Percentiles rank a stretch among this genome's conserved stretches.
These are phyloP conservation scores for Phaethornis superciliosus DNA, from an alignment of 2,113 vertebrate species.

Conservation along the genomic window DNA sequence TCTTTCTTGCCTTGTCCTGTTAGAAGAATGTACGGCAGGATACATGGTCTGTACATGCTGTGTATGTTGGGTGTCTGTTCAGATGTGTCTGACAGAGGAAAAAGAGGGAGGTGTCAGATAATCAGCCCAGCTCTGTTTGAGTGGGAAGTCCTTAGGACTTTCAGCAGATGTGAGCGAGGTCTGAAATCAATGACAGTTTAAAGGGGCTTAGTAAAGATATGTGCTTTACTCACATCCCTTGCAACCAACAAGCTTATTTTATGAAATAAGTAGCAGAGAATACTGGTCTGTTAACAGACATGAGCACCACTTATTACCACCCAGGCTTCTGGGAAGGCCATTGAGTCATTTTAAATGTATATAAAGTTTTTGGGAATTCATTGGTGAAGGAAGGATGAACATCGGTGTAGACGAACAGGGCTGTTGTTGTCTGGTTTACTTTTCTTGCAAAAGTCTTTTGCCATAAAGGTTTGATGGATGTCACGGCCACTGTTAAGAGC, in stretches of 20 bases:
- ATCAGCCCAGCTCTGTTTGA: background rate
- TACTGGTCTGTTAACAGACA: background rate
- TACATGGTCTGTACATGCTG: background rate
- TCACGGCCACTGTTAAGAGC: background rate
- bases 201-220: background rate
- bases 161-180: background rate
- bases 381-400: background rate
- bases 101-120: background rate
- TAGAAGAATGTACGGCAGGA: background rate
- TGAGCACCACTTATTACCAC: background rate
- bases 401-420: background rate
- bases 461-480: rapidly evolving
- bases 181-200: background rate
- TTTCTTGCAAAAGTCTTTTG: background rate
- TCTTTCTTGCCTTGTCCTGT: background rate
- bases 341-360: background rate
- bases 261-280: background rate
- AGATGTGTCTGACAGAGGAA: background rate
- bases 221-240: background rate
- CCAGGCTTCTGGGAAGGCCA: background rate
- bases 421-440: background rate
- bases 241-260: background rate
- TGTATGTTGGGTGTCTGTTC: background rate
- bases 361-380: background rate
- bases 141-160: background rate